phyloP scores from a whole-genome alignment of 2,113 vertebrate species.

The Paramormyrops kingsleyae region DNA sequence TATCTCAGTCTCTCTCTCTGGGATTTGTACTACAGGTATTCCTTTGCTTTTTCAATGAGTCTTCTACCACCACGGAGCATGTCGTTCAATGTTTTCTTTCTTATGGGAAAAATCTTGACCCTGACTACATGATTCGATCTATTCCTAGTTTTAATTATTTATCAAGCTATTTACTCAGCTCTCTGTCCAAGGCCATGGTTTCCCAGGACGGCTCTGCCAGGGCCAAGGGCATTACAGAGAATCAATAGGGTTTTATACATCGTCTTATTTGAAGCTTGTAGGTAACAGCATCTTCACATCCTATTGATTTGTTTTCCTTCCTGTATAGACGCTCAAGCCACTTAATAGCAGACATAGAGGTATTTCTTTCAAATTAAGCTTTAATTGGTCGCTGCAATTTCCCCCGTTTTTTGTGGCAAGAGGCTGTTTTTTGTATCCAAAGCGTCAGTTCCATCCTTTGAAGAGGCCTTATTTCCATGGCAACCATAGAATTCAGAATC shows the following conservation, averaged over 20 bases:
- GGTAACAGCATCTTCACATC: background rate
- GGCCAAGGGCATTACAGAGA: background rate
- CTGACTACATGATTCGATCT: background rate
- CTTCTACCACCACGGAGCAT: background rate
- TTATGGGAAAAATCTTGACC: background rate
- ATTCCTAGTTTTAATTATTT: constrained; percentile 1
- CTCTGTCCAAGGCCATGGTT: background rate
- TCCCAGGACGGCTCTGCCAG: background rate
- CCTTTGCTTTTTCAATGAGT: background rate
- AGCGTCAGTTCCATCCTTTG: background rate
- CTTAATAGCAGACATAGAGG: background rate
- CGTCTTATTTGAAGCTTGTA: background rate
- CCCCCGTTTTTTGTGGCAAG: background rate
- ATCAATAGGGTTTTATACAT: background rate
- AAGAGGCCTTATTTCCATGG: constrained; percentile 5
- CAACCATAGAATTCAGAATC: background rate
- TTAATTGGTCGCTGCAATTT: constrained; percentile 1
- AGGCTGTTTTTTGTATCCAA: background rate
- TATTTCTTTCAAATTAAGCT: background rate
- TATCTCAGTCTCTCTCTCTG: background rate
- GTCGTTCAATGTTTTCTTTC: background rate
- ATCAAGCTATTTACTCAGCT: background rate
- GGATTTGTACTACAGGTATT: background rate
- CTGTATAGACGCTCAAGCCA: background rate
- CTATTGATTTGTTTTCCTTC: background rate